A percentile compares a stretch with the other conserved stretches of the same genome.
Conservation (phyloP, 1,140 invertebrate species). For the Bombus turneri region DNA sequence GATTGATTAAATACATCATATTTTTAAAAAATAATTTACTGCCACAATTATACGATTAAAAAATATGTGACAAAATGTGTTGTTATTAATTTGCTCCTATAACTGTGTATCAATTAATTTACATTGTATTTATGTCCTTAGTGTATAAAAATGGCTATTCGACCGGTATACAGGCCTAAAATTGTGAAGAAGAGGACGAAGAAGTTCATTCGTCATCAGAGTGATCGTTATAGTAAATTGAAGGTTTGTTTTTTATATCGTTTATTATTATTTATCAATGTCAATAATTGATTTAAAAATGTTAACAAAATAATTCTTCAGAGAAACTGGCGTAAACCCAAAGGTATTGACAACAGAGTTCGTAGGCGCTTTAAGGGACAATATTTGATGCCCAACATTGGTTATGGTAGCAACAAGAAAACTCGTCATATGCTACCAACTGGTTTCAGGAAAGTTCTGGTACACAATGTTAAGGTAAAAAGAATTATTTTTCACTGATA, state of each 20-base stretch:
- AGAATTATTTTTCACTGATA: not conserved
- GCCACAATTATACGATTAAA: slow-evolving; percentile 7
- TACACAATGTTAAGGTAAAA: slow-evolving; percentile 91
- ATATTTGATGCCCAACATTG: slow-evolving; percentile 99
- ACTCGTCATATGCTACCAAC: slow-evolving; percentile 98
- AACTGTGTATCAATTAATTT: slow-evolving; percentile 6
- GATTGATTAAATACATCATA: slow-evolving; percentile 12
- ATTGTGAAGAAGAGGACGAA: slow-evolving; percentile 98
- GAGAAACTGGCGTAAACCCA: slow-evolving; percentile 95
- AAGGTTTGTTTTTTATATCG: slow-evolving; percentile 85
- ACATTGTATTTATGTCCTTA: slow-evolving; percentile 59
- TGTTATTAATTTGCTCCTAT: not conserved
- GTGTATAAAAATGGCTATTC: slow-evolving; percentile 88
- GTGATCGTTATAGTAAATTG: slow-evolving; percentile 97
- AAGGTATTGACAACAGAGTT: slow-evolving; percentile 99
- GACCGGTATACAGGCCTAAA: slow-evolving; percentile 92
- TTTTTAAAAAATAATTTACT: slow-evolving; percentile 34
- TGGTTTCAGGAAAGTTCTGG: slow-evolving; percentile 97
- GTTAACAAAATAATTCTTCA: slow-evolving; percentile 75
- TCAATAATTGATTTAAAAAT: not conserved
- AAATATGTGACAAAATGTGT: slow-evolving; percentile 24
- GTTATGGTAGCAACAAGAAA: slow-evolving; percentile 97
- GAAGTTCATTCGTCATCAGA: slow-evolving; percentile 98
- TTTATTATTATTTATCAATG: not conserved
- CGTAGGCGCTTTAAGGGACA: slow-evolving; percentile 99